Evolutionary conservation across 2,888 invertebrate species (phyloP), one percentile per base, ranked within the genome.

Genomic region (Uropetala carovei): DNA sequence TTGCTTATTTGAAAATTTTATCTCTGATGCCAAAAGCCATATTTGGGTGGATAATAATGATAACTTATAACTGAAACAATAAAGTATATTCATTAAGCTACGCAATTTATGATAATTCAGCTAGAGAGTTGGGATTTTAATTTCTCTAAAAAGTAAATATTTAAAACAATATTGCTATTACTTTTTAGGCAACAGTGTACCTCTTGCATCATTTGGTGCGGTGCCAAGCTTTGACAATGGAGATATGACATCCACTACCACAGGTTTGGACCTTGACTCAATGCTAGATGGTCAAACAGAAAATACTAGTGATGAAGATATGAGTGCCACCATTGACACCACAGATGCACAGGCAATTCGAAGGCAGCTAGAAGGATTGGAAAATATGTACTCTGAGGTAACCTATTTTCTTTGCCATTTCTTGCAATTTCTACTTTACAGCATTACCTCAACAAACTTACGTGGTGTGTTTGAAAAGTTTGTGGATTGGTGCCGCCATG

Each of bases 341-440:
- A 97, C 97, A 3, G 98, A 98, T 94, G 97, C 97, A 2, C 96
- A 97, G 93, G 97, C 97, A 60, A 98, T 98, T 93, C 95, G 98
- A 56, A 96, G 97, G 93, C 98, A 98, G 94, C 95, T 98, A 64
- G 97, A 98, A 94, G 98, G 98, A 0, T 95, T 98, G 8, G 98
- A 98, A 95, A 97, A 96, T 93, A 98, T 98, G 98, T 98, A 98
- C 94, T 97, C 97, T 0, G 98, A 98, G 95, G 98, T 98, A 94
- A 94, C 92, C 59, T 43, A 43, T 43, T 43, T 43, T 43, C 43
- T 43, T 43, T 43, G 43, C 43, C 43, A 43, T 43, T 43, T 43
- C 3, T 43, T 43, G 43, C 43, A 43, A 43, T 43, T 43, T 43
- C 43, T 43, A 43, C 5, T 43, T 43, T 43, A 43, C 5, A 43